phyloP scores from a whole-genome alignment of 2,113 vertebrate genomes.

The Perca fluviatilis region DNA sequence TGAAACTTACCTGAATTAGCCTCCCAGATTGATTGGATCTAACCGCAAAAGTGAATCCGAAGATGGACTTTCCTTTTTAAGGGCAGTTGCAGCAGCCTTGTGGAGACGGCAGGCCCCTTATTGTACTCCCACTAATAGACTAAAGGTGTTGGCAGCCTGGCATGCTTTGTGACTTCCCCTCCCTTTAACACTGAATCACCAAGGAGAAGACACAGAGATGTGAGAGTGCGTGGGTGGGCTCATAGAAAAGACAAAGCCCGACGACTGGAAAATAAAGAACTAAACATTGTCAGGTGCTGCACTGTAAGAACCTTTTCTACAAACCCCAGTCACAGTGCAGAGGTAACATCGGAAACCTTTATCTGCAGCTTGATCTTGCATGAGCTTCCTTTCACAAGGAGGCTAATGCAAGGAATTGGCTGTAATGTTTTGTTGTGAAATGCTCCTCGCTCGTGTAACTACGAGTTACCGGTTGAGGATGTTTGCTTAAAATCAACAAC shows the following conservation, averaged over 20 bases:
- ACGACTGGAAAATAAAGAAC: constrained; percentile 9
- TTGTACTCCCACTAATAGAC: constrained; percentile 28
- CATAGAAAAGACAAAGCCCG: not conserved
- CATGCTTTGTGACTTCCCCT: constrained; percentile 5
- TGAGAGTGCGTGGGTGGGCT: constrained; percentile 41
- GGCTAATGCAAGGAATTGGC: constrained; percentile 28
- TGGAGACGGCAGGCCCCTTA: not conserved
- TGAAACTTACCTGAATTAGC: not conserved
- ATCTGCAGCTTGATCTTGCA: constrained; percentile 42
- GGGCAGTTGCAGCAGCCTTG: not conserved
- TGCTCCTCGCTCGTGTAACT: constrained; percentile 5
- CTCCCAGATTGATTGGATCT: not conserved
- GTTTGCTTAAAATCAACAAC: constrained; percentile 45
- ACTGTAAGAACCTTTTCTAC: constrained; percentile 3
- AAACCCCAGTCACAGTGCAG: constrained; percentile 12
- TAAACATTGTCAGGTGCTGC: not conserved
- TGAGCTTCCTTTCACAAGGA: constrained; percentile 22
- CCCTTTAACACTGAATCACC: constrained; percentile 34
- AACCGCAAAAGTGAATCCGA: not conserved
- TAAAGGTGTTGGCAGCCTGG: constrained; percentile 39
- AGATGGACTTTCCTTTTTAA: not conserved
- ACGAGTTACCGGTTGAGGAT: constrained; percentile 1
- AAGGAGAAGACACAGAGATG: constrained; percentile 32
- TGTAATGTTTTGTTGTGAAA: constrained; percentile 38
- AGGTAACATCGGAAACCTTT: constrained; percentile 9